phyloP scores from a whole-genome alignment of 2,888 invertebrate species.

The Yponomeuta evonymella region DNA sequence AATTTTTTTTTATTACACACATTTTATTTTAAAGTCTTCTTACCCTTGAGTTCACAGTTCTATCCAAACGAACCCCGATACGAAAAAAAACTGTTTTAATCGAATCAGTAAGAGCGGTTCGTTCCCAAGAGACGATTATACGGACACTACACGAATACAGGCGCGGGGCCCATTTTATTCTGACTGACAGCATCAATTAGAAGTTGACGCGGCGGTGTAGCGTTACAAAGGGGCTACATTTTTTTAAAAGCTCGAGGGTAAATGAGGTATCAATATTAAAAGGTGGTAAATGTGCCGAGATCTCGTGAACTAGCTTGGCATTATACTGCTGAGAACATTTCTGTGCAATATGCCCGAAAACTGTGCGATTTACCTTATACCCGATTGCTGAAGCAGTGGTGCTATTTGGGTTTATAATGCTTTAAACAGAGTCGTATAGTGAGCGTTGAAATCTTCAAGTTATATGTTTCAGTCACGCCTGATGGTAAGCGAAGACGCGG shows the following conservation, averaged over 20 bases:
- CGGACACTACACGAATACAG: slow-evolving; percentile 33
- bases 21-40: not conserved
- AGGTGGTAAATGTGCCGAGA: slow-evolving; percentile 37
- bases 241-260: slow-evolving; percentile 49
- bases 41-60: not conserved
- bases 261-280: slow-evolving; percentile 65
- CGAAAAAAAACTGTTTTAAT: slow-evolving; percentile 33
- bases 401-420: too few species aligned
- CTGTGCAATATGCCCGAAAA: not conserved
- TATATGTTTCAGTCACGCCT: too few species aligned
- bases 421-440: too few species aligned
- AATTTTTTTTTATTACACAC: too few species aligned
- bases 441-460: too few species aligned
- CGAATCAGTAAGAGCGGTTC: slow-evolving; percentile 30
- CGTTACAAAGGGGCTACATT: slow-evolving; percentile 61
- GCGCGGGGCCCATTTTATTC: slow-evolving; percentile 46
- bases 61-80: slow-evolving; percentile 26
- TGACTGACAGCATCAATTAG: slow-evolving; percentile 75
- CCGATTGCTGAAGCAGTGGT: too few species aligned
- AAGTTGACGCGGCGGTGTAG: slow-evolving; percentile 63
- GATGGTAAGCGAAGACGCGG: too few species aligned
- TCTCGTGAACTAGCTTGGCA: not conserved
- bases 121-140: slow-evolving; percentile 53
- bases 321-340: not conserved
- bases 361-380: too few species aligned